These are phyloP conservation scores for Drosophila siamana DNA, from an alignment of 2,888 invertebrate species.

Conservation along the genomic window DNA sequence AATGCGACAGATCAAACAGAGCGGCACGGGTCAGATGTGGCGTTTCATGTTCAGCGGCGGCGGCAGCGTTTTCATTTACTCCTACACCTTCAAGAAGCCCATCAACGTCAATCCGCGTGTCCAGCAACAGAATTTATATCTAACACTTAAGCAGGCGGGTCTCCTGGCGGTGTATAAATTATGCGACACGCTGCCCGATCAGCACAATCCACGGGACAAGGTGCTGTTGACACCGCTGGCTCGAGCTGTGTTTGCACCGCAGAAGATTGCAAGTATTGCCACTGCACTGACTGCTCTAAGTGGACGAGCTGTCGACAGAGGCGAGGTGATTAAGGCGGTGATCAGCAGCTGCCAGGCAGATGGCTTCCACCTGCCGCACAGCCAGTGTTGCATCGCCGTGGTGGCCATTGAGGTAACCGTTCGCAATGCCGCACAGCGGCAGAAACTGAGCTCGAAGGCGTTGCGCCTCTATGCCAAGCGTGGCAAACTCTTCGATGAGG, in stretches of 20 bases:
- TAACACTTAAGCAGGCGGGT: constrained; percentile 63
- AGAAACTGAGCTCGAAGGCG: constrained; percentile 41
- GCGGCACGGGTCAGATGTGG: constrained; percentile 55
- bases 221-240: constrained; percentile 63
- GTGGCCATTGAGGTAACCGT: constrained; percentile 53
- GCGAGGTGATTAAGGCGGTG: constrained; percentile 49
- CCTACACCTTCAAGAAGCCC: constrained; percentile 43
- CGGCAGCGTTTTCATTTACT: constrained; percentile 45
- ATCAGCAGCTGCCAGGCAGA: constrained; percentile 69
- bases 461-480: constrained; percentile 35
- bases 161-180: constrained; percentile 50
- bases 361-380: constrained; percentile 57
- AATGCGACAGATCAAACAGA: constrained; percentile 54
- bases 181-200: constrained; percentile 33
- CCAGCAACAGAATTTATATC: constrained; percentile 48
- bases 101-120: constrained; percentile 58
- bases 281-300: constrained; percentile 7
- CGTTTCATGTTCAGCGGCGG: constrained; percentile 44
- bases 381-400: constrained; percentile 56
- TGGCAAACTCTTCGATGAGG: constrained; percentile 44
- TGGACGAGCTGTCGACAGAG: constrained; percentile 5
- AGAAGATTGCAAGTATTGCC: constrained; percentile 53
- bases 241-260: constrained; percentile 48
- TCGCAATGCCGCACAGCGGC: constrained; percentile 7
- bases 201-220: constrained; percentile 36